A percentile compares a stretch with the other conserved stretches of the same genome.
phyloP scores from a whole-genome alignment of 2,113 vertebrate species.

The Tor tambroides region DNA sequence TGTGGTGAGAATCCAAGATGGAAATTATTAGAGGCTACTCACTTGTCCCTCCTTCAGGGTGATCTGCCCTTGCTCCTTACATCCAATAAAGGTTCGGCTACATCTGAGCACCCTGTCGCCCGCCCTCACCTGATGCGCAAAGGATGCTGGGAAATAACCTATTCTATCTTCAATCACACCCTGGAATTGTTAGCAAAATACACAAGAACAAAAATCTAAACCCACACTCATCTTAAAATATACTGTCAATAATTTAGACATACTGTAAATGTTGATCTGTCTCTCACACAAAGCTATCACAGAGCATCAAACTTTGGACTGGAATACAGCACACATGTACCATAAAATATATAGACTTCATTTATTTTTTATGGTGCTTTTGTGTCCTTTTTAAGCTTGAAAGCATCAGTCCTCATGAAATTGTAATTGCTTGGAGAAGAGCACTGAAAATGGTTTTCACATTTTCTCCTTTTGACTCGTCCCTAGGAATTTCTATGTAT shows the following conservation, averaged over 20 bases:
- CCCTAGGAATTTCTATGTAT: background rate
- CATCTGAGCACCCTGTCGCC: slow-evolving; percentile 91
- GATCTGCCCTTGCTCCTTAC: slow-evolving; percentile 95
- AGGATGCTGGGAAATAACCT: slow-evolving; percentile 94
- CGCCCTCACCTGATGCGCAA: slow-evolving; percentile 84
- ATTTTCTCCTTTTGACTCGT: background rate
- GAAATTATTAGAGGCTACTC: background rate
- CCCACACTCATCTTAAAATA: background rate
- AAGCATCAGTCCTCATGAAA: background rate
- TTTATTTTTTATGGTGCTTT: background rate
- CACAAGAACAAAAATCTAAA: slow-evolving; percentile 34
- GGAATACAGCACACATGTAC: background rate
- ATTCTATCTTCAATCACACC: slow-evolving; percentile 91
- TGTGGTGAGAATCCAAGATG: background rate
- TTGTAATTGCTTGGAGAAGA: background rate
- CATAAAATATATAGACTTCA: background rate
- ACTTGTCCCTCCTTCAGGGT: slow-evolving; percentile 97
- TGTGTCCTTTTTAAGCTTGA: background rate
- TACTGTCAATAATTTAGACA: no score
- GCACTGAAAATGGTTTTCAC: background rate
- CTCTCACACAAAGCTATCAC: background rate
- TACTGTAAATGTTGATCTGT: background rate
- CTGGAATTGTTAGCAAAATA: slow-evolving; percentile 67
- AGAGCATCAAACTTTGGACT: background rate
- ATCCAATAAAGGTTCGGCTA: slow-evolving; percentile 89